phyloP scores from a whole-genome alignment of 2,113 vertebrate species.

The Anarhynchus alexandrinus region DNA sequence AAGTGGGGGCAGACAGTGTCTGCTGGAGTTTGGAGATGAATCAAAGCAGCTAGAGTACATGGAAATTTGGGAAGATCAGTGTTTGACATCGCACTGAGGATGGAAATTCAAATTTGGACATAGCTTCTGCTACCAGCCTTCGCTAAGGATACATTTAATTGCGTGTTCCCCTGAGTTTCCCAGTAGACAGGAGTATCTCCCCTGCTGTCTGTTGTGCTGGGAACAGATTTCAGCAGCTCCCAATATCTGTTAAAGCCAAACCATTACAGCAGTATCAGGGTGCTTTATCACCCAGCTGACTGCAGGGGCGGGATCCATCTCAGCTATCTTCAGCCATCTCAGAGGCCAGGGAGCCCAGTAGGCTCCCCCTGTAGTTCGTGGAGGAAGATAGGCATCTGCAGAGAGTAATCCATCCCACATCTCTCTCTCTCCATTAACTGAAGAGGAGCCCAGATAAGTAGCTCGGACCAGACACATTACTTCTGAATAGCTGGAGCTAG shows the following conservation, averaged over 20 bases:
- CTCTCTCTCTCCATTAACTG: background rate
- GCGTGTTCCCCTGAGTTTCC: background rate
- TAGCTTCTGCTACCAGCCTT: background rate
- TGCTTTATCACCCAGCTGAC: conserved; percentile 5
- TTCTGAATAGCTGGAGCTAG: background rate
- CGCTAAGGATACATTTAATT: background rate
- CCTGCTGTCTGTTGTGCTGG: background rate
- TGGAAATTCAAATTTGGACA: background rate
- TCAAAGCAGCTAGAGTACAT: background rate
- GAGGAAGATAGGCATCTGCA: conserved; percentile 37
- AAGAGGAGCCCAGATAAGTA: conserved; percentile 25
- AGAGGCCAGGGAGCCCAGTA: background rate
- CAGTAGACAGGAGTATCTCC: background rate
- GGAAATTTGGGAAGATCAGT: background rate
- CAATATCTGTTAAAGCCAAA: background rate
- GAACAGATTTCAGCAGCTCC: background rate
- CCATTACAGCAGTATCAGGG: background rate
- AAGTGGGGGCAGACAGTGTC: background rate
- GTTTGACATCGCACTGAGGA: background rate
- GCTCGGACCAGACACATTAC: background rate
- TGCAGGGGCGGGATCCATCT: background rate
- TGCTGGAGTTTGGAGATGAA: background rate
- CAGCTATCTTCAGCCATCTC: conserved; percentile 26
- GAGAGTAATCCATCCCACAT: conserved; percentile 13
- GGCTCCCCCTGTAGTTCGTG: background rate